Percentiles rank a stretch among this genome's conserved stretches.
Conservation (phyloP, 92 coral and sea anemone genomes). For the Porites rus region DNA sequence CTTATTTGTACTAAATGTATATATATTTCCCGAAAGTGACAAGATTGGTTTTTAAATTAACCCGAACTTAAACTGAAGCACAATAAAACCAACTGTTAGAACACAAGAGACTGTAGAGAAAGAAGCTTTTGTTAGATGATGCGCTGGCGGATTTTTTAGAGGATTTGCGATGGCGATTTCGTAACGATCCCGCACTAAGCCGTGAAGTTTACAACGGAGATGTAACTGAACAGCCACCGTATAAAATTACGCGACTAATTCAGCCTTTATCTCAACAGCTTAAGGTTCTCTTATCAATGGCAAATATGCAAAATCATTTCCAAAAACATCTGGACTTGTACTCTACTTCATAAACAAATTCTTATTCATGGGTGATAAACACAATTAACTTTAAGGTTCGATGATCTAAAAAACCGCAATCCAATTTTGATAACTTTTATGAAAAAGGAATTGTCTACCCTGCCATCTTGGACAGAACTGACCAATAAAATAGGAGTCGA, state of each 20-base stretch:
- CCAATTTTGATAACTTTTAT: too few relatives aligned
- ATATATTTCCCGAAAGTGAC: background rate
- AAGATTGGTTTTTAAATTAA: background rate
- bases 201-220: background rate
- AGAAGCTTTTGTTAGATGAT: background rate
- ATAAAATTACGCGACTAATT: background rate
- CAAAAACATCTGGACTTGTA: too few relatives aligned
- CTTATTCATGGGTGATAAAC: too few relatives aligned
- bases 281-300: too few relatives aligned
- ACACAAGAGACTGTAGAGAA: background rate
- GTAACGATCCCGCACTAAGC: background rate
- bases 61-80: background rate
- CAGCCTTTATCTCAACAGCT: background rate
- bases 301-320: too few relatives aligned
- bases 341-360: too few relatives aligned
- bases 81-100: background rate
- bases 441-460: too few relatives aligned
- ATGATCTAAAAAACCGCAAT: too few relatives aligned
- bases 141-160: background rate
- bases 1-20: too few relatives aligned
- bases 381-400: too few relatives aligned
- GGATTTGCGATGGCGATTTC: background rate
- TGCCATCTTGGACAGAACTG: too few relatives aligned
- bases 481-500: too few relatives aligned
- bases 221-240: background rate